Base-by-base conservation (phyloP, 1,140 invertebrate species). In the Stegodyphus mimosarum region DNA sequence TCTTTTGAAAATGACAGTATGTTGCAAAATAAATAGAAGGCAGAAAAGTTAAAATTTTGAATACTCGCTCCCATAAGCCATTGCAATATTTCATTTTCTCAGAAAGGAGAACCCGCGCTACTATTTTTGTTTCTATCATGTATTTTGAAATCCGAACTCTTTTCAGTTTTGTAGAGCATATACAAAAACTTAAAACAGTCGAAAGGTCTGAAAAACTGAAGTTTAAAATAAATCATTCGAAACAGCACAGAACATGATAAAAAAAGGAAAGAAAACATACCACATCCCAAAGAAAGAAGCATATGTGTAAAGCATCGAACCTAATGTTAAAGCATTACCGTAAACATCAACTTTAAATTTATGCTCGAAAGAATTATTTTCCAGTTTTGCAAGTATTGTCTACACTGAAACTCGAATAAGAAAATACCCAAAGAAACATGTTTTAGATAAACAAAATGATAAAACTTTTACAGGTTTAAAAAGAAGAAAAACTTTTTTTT, bases 291-390 rank as follows among this genome's bases (percentile, higher is more conserved):
- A 67, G 51, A 18, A 67, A 77, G 33, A 49, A 51, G 63, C 33
- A 70, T 48, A 17, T 6, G 67, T 15, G 33, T 17, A 63, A 67
- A 77, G 7, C n/a, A 52, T 33, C 75, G 50, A 50, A 77, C 75
- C 18, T 67, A 66, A 63, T 18, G 75, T 77, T 66, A 66, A 77
- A 60, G 75, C 48, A 51, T 17, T 51, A 66, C 33, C 33, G 75
- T 63, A 77, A n/a, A 77, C 53, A 63, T 77, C 52, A 66, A 67
- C 60, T 77, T 77, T 66, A 66, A 77, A 77, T 77, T 77, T 77
- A 77, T 77, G 75, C n/a, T 48, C 63, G 49, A 67, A 77, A 53
- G 67, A 77, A 77, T 77, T 49, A 77, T 33, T 77, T 77, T 18
- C 75, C 75, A 18, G 55, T 77, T 51, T 77, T 49, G 64, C n/a